Conservation (phyloP, 2,113 vertebrate species). For the Sminthopsis crassicaudata region DNA sequence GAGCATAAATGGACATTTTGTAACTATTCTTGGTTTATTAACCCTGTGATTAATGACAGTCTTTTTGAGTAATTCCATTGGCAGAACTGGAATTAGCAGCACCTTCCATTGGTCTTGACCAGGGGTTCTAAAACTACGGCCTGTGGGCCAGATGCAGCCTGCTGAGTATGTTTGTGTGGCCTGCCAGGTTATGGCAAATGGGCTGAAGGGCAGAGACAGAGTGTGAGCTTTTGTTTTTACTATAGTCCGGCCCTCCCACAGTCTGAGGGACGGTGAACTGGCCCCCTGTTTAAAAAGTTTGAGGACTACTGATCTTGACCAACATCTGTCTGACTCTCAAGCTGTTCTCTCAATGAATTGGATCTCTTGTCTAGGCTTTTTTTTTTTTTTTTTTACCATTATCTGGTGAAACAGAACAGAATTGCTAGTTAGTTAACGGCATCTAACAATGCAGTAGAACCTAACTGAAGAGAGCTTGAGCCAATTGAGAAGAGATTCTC, state of each 20-base stretch:
- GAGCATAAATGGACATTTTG: not conserved
- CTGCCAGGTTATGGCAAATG: no score
- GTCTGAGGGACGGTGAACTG: no score
- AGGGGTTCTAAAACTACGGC: no score
- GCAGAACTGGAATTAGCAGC: not conserved
- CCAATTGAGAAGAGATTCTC: not conserved
- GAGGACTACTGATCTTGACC: no score
- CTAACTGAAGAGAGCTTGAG: not conserved
- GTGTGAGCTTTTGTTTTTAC: no score
- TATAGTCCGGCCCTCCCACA: no score
- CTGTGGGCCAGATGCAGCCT: no score
- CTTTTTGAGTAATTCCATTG: not conserved
- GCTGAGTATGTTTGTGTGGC: no score
- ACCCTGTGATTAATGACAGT: not conserved
- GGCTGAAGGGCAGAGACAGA: no score
- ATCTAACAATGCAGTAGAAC: not conserved
- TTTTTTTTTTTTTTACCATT: not conserved
- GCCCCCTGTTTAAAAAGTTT: no score
- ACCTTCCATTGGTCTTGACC: not conserved
- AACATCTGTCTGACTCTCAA: not conserved
- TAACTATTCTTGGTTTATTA: not conserved
- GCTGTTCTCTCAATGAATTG: not conserved
- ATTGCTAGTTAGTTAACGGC: not conserved
- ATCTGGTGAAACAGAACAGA: not conserved
- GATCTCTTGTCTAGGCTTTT: not conserved